phyloP scores from a whole-genome alignment of 1,140 invertebrate species.

The Papilio machaon region DNA sequence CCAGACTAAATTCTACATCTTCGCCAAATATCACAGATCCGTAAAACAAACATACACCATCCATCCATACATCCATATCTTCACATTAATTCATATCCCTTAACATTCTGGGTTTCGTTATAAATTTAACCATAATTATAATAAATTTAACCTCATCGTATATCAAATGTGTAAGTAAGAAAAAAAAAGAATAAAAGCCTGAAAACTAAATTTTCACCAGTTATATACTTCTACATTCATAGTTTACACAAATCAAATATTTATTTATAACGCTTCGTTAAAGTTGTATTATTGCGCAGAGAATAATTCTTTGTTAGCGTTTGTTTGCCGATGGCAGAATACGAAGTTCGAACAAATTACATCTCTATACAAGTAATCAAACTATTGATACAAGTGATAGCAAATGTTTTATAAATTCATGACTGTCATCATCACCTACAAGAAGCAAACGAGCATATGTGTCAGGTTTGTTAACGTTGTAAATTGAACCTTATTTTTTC shows the following conservation, averaged over 20 bases:
- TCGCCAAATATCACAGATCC: too few species aligned
- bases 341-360: constrained; percentile 27
- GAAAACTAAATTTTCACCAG: background rate
- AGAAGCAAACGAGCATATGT: background rate
- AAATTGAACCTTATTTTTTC: background rate
- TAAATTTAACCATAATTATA: too few species aligned
- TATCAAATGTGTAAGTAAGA: background rate
- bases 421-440: background rate
- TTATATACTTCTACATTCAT: background rate
- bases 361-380: constrained; percentile 36
- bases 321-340: constrained; percentile 1
- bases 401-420: background rate
- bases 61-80: too few species aligned
- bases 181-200: background rate
- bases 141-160: background rate
- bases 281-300: constrained; percentile 31
- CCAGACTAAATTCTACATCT: too few species aligned
- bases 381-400: constrained; percentile 32
- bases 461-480: background rate
- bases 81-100: too few species aligned
- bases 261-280: constrained; percentile 25
- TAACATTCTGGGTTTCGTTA: too few species aligned
- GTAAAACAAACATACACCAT: too few species aligned
- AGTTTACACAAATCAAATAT: background rate
- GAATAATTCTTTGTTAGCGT: constrained; percentile 21